Percentiles rank a stretch among this genome's conserved stretches.
These are phyloP conservation scores for Oligia latruncula DNA, from an alignment of 2,888 invertebrate genomes.

Conservation along the genomic window DNA sequence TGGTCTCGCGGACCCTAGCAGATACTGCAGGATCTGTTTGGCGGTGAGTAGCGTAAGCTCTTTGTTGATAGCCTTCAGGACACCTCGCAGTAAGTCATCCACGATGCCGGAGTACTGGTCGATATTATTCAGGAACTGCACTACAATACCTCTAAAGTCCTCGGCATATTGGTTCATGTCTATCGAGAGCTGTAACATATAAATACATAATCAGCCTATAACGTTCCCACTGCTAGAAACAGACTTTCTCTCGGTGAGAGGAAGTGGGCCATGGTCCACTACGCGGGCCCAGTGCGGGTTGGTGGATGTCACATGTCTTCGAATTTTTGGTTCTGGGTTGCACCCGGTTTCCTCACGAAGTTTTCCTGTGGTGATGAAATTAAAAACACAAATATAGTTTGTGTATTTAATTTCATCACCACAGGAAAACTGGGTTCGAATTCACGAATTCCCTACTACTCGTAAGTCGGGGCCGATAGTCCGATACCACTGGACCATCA, in stretches of 20 bases:
- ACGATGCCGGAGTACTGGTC: constrained; percentile 24
- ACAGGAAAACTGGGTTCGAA: too few relatives aligned
- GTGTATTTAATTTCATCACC: too few relatives aligned
- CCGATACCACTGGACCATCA: too few relatives aligned
- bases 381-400: too few relatives aligned
- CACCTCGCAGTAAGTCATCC: constrained; percentile 28
- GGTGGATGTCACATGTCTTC: background rate
- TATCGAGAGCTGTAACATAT: constrained; percentile 21
- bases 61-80: constrained; percentile 33
- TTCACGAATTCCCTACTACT: too few relatives aligned
- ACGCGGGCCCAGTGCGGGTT: background rate
- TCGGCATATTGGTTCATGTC: constrained; percentile 27
- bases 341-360: background rate
- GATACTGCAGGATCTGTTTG: constrained; percentile 43
- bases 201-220: background rate
- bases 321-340: background rate
- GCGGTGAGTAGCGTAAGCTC: constrained; percentile 34
- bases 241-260: background rate
- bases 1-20: constrained; percentile 32
- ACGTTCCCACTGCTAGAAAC: background rate
- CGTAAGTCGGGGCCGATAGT: too few relatives aligned
- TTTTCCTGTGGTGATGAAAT: background rate
- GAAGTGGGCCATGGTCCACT: background rate
- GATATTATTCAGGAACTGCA: constrained; percentile 29
- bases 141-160: constrained; percentile 17